Conservation (phyloP, 2,113 vertebrate species). For the Takifugu bimaculatus region DNA sequence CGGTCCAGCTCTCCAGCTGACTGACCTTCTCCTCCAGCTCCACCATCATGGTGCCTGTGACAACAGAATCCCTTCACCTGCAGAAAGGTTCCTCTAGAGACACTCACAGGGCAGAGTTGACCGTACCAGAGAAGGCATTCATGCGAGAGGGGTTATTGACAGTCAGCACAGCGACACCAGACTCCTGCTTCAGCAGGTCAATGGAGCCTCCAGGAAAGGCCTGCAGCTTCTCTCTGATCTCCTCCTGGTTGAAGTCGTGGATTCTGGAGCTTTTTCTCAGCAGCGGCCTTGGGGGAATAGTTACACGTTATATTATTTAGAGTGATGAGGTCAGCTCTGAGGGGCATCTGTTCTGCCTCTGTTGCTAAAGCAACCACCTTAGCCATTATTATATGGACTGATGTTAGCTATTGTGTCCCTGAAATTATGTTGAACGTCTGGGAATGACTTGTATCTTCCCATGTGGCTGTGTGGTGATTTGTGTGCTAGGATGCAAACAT, state of each 20-base stretch:
- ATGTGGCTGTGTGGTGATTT: no score
- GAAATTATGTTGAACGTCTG: no score
- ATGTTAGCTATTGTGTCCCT: no score
- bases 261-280: slow-evolving; percentile 56
- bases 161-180: slow-evolving; percentile 84
- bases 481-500: no score
- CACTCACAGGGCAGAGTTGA: neutral
- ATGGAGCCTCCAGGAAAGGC: slow-evolving; percentile 86
- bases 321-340: no score
- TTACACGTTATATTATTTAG: neutral
- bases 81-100: neutral
- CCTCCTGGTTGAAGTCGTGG: slow-evolving; percentile 75
- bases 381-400: no score
- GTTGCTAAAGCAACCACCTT: no score
- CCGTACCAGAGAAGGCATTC: slow-evolving; percentile 94
- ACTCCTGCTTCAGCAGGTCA: slow-evolving; percentile 80
- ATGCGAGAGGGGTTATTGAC: slow-evolving; percentile 85
- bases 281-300: slow-evolving; percentile 48
- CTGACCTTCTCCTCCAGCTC: slow-evolving; percentile 84
- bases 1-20: slow-evolving; percentile 88
- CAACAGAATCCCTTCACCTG: neutral
- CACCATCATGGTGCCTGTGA: slow-evolving; percentile 90
- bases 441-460: no score
- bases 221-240: slow-evolving; percentile 78
- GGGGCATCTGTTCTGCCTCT: no score